Percentiles rank a stretch among this genome's conserved stretches.
These are phyloP conservation scores for Laticauda laticaudata DNA, from an alignment of 2,113 vertebrate species.

Conservation along the genomic window DNA sequence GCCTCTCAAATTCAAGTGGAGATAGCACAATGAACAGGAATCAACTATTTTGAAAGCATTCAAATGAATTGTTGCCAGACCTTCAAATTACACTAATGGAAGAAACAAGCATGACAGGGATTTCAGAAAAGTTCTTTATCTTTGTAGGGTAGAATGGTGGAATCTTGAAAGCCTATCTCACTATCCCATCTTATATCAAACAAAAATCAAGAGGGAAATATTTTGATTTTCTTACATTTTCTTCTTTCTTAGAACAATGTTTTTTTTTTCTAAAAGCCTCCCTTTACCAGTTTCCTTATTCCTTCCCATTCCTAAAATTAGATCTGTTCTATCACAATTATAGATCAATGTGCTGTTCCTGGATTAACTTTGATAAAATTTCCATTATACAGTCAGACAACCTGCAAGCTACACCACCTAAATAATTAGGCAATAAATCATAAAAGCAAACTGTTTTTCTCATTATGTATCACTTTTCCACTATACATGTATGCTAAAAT, in stretches of 20 bases:
- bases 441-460: not conserved
- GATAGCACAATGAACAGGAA: not conserved
- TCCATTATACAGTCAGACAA: not conserved
- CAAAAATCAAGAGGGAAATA: not conserved
- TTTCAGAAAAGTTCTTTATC: not conserved
- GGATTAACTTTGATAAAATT: not conserved
- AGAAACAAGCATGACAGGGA: not conserved
- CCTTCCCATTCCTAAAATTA: not conserved
- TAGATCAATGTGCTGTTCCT: not conserved
- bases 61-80: not conserved
- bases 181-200: not conserved
- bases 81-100: not conserved
- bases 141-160: not conserved
- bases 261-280: not conserved
- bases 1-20: not conserved
- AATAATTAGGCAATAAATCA: not conserved
- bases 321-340: not conserved
- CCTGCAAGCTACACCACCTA: not conserved
- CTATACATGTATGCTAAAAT: not conserved
- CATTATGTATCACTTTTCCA: not conserved
- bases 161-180: not conserved
- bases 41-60: not conserved
- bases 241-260: not conserved
- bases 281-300: not conserved
- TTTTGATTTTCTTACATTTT: not conserved